These are phyloP conservation scores for Drosophila melanogaster DNA, from an alignment of 1,140 invertebrate genomes.

Conservation along the genomic window Release_6_plus_ISO1_MT NT_033777.3:10051001-10051500, in stretches of 20 bases:
- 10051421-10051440: conserved; percentile 35
- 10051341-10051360: conserved; percentile 42
- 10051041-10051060: conserved; percentile 86
- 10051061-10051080: conserved; percentile 86
- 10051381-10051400: not conserved
- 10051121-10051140: conserved; percentile 89
- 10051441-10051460: not conserved
- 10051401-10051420: conserved; percentile 41
- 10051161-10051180: conserved; percentile 89
- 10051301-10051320: conserved; percentile 67
- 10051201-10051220: conserved; percentile 90
- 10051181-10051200: conserved; percentile 87
- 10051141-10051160: conserved; percentile 91
- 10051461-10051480: conserved; percentile 26
- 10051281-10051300: conserved; percentile 63
- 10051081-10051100: conserved; percentile 90
- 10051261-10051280: conserved; percentile 62
- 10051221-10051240: conserved; percentile 73
- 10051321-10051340: conserved; percentile 66
- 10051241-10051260: conserved; percentile 41
- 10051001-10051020: conserved; percentile 86
- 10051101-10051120: conserved; percentile 95
- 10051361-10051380: conserved; percentile 19
- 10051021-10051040: conserved; percentile 93
- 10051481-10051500: conserved; percentile 36